Evolutionary conservation across 2,797 vertebrate genomes (phyloP).

Genomic region (Danio jaintianensis): DNA sequence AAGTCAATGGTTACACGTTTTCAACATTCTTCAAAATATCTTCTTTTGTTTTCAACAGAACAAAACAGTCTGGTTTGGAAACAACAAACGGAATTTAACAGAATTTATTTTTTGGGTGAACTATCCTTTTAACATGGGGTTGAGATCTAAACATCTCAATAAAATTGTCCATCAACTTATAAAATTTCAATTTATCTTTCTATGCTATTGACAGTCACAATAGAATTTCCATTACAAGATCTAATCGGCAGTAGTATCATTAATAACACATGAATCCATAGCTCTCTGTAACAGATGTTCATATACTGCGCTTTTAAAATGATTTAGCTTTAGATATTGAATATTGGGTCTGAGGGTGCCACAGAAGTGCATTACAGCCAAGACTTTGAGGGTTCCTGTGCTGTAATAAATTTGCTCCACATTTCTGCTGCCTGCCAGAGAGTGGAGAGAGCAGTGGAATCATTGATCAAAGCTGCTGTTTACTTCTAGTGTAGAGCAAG

Average conservation of each 20-base stretch:
- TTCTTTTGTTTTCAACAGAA: no score
- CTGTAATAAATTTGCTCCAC: conserved; percentile 7
- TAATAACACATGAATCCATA: conserved; percentile 1
- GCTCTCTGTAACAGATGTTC: not conserved
- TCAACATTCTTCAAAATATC: no score
- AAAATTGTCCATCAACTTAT: no score
- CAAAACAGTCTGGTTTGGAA: no score
- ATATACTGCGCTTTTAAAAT: not conserved
- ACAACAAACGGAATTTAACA: no score
- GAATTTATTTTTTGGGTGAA: no score
- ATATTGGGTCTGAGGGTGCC: not conserved
- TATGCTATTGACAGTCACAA: not conserved
- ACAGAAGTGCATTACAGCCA: conserved; percentile 22
- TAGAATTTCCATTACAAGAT: not conserved
- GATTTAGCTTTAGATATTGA: conserved; percentile 6
- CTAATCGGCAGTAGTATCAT: not conserved
- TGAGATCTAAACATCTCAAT: no score
- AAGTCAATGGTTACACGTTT: no score
- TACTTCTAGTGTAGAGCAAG: conserved; percentile 9
- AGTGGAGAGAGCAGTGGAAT: conserved; percentile 27
- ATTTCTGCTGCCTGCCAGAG: conserved; percentile 13
- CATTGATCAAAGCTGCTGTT: conserved; percentile 47
- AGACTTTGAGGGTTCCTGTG: conserved; percentile 9
- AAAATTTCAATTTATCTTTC: no score
- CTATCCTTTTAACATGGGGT: no score